Evolutionary conservation across 2,113 vertebrate genomes (phyloP).

Genomic region (Gila orcuttii): DNA sequence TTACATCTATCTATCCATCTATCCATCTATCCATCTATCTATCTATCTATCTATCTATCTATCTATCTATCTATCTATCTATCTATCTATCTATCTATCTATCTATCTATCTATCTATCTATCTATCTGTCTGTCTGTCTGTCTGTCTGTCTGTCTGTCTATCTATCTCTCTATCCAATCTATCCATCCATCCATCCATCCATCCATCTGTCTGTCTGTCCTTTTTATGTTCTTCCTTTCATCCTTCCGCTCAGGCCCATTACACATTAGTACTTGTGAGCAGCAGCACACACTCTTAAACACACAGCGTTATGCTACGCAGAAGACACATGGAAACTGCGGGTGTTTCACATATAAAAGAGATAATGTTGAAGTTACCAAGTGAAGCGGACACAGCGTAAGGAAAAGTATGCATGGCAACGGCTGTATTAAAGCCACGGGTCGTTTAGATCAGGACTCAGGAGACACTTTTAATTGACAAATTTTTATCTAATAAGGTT

Average conservation of each 20-base stretch:
- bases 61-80: not conserved
- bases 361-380: not conserved
- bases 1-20: not conserved
- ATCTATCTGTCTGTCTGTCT: not conserved
- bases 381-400: not conserved
- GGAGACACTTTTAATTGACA: slow-evolving; percentile 49
- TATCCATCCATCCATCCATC: not conserved
- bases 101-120: not conserved
- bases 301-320: not conserved
- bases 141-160: not conserved
- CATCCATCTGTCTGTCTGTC: not conserved
- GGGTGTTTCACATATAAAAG: not conserved
- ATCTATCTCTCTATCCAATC: not conserved
- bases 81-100: not conserved
- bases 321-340: not conserved
- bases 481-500: slow-evolving; percentile 49
- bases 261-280: not conserved
- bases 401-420: slow-evolving; percentile 24
- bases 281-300: not conserved
- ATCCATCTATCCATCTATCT: not conserved
- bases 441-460: slow-evolving; percentile 13
- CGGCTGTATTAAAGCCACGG: slow-evolving; percentile 34
- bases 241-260: not conserved
- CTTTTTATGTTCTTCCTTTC: not conserved
- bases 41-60: not conserved